Conservation (phyloP, 2,797 vertebrate species). For the Coendou prehensilis region DNA sequence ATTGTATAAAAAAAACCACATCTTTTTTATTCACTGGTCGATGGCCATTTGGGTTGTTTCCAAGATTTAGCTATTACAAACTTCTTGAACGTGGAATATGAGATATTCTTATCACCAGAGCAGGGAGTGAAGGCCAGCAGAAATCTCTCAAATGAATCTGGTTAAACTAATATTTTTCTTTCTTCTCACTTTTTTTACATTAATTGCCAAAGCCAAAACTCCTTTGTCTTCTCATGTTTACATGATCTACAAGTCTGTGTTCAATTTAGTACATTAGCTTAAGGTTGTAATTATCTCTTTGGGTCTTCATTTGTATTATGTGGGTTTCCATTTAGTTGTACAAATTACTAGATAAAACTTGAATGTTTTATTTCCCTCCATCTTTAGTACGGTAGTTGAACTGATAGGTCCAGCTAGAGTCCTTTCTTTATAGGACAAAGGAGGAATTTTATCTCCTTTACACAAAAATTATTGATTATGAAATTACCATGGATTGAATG, state of each 20-base stretch:
- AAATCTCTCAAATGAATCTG: background rate
- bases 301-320: background rate
- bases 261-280: background rate
- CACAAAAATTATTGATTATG: background rate
- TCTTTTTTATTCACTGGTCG: too few species aligned
- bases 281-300: background rate
- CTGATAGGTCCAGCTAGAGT: background rate
- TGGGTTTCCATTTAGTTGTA: background rate
- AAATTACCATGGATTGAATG: background rate
- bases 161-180: background rate
- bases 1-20: too few species aligned
- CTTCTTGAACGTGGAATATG: too few species aligned
- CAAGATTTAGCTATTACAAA: too few species aligned
- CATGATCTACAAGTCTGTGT: background rate
- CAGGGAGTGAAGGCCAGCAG: background rate
- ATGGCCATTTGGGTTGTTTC: too few species aligned
- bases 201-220: background rate
- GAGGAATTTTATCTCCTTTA: background rate
- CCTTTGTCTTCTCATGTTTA: background rate
- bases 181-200: background rate
- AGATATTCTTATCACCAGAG: background rate
- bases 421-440: background rate
- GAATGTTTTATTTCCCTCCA: background rate
- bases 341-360: background rate
- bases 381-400: background rate